Evolutionary conservation across 2,797 vertebrate genomes (phyloP).

Genomic region (Manis javanica): DNA sequence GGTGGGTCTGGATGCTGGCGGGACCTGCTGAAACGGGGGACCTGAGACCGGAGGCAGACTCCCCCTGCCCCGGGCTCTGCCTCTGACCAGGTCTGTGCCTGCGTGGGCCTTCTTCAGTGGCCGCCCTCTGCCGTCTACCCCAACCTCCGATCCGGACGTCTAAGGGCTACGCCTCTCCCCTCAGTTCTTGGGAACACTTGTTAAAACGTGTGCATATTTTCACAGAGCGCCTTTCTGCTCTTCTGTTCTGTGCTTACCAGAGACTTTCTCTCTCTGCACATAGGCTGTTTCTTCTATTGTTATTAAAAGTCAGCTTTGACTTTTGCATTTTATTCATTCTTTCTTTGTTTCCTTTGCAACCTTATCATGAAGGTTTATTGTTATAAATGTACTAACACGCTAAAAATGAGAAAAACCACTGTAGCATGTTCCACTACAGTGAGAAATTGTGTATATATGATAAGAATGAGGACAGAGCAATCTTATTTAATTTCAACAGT

Average conservation of each 20-base stretch:
- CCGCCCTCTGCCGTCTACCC: fast-evolving
- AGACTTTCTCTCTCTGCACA: not conserved
- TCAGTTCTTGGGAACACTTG: not conserved
- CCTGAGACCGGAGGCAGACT: not conserved
- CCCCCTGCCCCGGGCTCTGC: not conserved
- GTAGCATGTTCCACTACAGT: not conserved
- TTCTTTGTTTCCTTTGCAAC: constrained; percentile 35
- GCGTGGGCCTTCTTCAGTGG: not conserved
- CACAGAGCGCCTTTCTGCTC: not conserved
- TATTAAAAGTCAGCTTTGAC: not conserved
- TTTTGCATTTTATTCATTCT: constrained; percentile 36
- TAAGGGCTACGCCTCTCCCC: not conserved
- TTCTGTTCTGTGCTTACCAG: not conserved
- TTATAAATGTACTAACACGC: not conserved
- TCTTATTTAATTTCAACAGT: not conserved
- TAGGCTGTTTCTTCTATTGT: not conserved
- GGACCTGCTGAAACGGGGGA: not conserved
- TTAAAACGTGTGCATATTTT: not conserved
- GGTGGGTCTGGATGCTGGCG: not conserved
- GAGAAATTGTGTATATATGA: not conserved
- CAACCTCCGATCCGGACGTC: too few relatives aligned
- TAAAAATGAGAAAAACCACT: not conserved
- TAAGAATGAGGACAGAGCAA: constrained; percentile 31
- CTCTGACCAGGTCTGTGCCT: not conserved
- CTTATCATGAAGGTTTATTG: constrained; percentile 1